phyloP scores from a whole-genome alignment of 2,797 vertebrate species.

The Lepus oiostolus region DNA sequence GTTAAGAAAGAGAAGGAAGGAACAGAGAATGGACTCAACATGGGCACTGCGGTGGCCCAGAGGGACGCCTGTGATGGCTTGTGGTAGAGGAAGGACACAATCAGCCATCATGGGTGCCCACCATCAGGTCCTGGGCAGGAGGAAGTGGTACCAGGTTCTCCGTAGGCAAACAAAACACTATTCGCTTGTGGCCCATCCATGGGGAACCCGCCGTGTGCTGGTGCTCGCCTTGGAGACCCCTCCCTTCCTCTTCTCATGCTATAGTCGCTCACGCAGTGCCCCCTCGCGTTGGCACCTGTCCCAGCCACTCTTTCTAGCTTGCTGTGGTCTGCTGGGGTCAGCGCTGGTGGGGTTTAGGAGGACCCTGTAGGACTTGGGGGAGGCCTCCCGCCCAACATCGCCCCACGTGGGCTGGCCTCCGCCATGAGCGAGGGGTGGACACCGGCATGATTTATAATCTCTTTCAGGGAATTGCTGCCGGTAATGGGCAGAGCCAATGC shows the following conservation, averaged over 20 bases:
- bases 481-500: slow-evolving; percentile 75
- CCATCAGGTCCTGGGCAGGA: not conserved
- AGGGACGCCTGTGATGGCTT: not conserved
- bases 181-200: not conserved
- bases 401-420: not conserved
- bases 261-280: no score
- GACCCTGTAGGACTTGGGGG: not conserved
- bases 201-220: not conserved
- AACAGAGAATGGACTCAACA: not conserved
- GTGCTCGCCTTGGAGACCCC: not conserved
- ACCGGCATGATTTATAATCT: slow-evolving; percentile 72
- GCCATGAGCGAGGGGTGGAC: not conserved
- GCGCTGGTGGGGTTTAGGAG: not conserved
- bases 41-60: fast-evolving
- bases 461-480: slow-evolving; percentile 64
- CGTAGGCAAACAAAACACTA: not conserved
- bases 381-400: not conserved
- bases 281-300: no score
- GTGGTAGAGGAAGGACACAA: no score
- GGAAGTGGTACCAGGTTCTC: not conserved
- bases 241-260: not conserved
- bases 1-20: not conserved
- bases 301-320: not conserved
- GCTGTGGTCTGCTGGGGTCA: not conserved
- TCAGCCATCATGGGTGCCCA: no score